Evolutionary conservation across 2,797 vertebrate genomes (phyloP).

Genomic region (Gephyroberyx darwinii): DNA sequence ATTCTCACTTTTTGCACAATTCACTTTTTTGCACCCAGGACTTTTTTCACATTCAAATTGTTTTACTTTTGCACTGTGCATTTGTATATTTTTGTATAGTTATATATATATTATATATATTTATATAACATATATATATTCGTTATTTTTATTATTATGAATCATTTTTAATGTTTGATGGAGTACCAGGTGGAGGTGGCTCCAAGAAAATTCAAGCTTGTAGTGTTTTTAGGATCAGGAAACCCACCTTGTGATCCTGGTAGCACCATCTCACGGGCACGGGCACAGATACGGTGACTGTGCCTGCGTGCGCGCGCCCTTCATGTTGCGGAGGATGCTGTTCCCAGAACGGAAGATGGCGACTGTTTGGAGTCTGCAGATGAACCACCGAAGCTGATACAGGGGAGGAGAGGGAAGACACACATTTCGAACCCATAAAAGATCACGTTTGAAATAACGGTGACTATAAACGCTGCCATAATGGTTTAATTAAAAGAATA

Average conservation of each 20-base stretch:
- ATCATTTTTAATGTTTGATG: no score
- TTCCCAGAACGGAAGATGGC: slow-evolving; percentile 81
- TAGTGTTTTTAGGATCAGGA: neutral
- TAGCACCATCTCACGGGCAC: neutral
- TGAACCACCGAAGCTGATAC: slow-evolving; percentile 81
- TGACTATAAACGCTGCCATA: slow-evolving; percentile 34
- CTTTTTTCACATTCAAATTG: no score
- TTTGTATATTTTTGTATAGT: no score
- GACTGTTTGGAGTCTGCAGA: slow-evolving; percentile 78
- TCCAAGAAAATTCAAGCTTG: no score
- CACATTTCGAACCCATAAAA: slow-evolving; percentile 31
- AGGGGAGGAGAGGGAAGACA: slow-evolving; percentile 61
- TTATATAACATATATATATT: no score
- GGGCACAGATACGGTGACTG: neutral
- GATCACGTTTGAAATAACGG: slow-evolving; percentile 61
- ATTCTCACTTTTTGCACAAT: no score
- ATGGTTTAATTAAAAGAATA: slow-evolving; percentile 12
- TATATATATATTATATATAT: no score
- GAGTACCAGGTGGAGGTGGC: no score
- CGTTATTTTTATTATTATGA: no score
- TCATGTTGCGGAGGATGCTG: slow-evolving; percentile 65
- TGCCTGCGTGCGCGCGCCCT: slow-evolving; percentile 60
- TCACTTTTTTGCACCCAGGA: no score
- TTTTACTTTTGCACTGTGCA: no score
- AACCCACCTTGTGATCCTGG: slow-evolving; percentile 49